Percentiles rank a stretch among this genome's conserved stretches.
Evolutionary conservation across 2,113 vertebrate species (phyloP).

Genomic region (Nothocercus nigrocapillus): DNA sequence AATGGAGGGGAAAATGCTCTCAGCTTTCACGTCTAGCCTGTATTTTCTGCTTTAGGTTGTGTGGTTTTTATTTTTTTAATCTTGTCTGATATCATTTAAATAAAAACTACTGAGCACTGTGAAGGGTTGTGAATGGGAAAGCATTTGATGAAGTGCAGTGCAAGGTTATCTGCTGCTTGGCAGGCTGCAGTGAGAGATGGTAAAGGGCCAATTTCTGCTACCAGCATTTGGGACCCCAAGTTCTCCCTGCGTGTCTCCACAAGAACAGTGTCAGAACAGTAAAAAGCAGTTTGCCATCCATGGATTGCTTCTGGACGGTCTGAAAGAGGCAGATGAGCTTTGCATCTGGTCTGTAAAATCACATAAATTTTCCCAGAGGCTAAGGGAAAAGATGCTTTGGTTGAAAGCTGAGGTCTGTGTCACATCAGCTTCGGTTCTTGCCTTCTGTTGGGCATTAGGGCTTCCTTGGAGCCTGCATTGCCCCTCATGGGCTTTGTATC

Average conservation of each 20-base stretch:
- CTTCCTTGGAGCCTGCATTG: background rate
- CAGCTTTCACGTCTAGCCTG: slow-evolving; percentile 38
- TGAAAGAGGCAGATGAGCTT: slow-evolving; percentile 10
- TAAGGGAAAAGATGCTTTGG: background rate
- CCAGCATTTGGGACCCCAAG: slow-evolving; percentile 10
- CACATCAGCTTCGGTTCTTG: background rate
- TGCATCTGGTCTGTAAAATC: background rate
- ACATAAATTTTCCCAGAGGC: background rate
- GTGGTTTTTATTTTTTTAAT: slow-evolving; percentile 12
- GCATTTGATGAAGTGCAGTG: slow-evolving; percentile 45
- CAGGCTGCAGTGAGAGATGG: slow-evolving; percentile 29
- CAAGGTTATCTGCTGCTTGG: slow-evolving; percentile 45
- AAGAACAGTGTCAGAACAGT: background rate
- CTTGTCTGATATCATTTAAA: slow-evolving; percentile 49
- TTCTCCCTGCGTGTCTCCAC: background rate
- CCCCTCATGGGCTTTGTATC: background rate
- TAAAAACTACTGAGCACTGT: slow-evolving; percentile 49
- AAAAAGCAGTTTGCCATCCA: background rate
- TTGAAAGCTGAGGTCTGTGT: background rate
- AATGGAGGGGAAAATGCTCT: slow-evolving; percentile 55
- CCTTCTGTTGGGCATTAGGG: background rate
- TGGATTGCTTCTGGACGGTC: background rate
- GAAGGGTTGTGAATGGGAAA: slow-evolving; percentile 38
- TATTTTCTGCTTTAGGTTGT: slow-evolving; percentile 18
- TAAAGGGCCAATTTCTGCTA: slow-evolving; percentile 10